Conservation (phyloP, 1,140 invertebrate species). For the Augochlora pura region DNA sequence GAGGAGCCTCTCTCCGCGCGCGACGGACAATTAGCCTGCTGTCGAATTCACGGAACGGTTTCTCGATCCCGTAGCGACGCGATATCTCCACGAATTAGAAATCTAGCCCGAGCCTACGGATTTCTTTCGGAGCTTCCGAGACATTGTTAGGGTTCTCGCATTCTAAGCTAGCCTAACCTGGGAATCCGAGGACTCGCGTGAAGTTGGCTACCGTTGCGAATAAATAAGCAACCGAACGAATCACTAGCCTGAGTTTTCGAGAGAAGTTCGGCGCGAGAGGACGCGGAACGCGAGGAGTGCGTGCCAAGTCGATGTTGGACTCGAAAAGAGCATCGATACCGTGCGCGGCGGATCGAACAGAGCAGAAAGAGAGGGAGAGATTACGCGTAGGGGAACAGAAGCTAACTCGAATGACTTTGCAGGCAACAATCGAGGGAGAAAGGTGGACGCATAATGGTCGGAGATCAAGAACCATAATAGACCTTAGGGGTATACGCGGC, state of each 20-base stretch:
- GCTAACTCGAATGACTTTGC: slow-evolving; percentile 57
- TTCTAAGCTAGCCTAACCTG: too few species aligned
- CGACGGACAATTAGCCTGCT: slow-evolving; percentile 26
- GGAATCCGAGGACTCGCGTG: too few species aligned
- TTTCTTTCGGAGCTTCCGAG: too few species aligned
- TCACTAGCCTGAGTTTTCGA: slow-evolving; percentile 7
- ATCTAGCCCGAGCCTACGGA: too few species aligned
- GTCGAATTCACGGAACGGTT: too few species aligned
- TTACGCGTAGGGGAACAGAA: slow-evolving; percentile 1
- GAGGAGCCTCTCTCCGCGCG: slow-evolving; percentile 12
- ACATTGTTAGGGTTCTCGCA: too few species aligned
- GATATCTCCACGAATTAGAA: not conserved
- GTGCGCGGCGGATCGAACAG: not conserved
- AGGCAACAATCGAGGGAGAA: slow-evolving; percentile 54
- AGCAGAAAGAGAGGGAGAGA: not conserved
- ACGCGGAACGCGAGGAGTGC: too few species aligned
- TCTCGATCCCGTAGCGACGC: too few species aligned
- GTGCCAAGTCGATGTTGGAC: too few species aligned
- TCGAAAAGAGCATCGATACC: slow-evolving; percentile 6
- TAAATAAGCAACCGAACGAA: too few species aligned
- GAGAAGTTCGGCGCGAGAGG: slow-evolving; percentile 13
- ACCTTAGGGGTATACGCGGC: slow-evolving; percentile 56
- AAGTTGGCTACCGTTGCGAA: too few species aligned
- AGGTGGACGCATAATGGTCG: slow-evolving; percentile 62
- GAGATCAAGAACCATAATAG: slow-evolving; percentile 70